Evolutionary conservation across 2,797 vertebrate genomes (phyloP).

Genomic region (Argya squamiceps): DNA sequence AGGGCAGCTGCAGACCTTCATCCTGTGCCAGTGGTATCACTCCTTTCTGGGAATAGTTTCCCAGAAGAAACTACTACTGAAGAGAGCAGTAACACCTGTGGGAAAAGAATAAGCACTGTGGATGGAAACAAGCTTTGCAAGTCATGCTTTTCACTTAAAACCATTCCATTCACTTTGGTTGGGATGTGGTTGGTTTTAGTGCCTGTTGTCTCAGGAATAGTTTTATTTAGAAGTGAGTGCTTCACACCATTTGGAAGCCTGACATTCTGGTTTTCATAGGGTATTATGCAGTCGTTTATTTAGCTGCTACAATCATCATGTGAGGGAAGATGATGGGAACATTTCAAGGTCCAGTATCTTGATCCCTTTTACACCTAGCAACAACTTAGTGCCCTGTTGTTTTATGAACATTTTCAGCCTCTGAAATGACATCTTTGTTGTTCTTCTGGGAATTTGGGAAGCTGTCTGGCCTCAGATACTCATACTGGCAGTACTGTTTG

Average conservation of each 20-base stretch:
- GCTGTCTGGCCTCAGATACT: not conserved
- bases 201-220: constrained; percentile 36
- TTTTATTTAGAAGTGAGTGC: not conserved
- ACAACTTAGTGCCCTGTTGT: not conserved
- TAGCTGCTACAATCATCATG: not conserved
- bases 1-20: not conserved
- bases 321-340: not conserved
- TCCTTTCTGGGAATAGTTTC: not conserved
- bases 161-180: not conserved
- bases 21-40: not conserved
- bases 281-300: not conserved
- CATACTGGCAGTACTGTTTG: not conserved
- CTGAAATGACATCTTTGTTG: not conserved
- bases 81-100: not conserved
- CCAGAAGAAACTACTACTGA: not conserved
- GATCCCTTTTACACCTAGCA: not conserved
- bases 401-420: not conserved
- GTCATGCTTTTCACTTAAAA: not conserved
- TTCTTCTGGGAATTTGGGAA: not conserved
- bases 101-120: not conserved
- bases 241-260: not conserved
- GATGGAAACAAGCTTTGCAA: not conserved
- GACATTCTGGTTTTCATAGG: not conserved
- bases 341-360: not conserved
- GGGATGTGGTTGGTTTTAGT: not conserved